A percentile compares a stretch with the other conserved stretches of the same genome.
Evolutionary conservation across 2,888 invertebrate species (phyloP).

Genomic region (Pteria penguin): DNA sequence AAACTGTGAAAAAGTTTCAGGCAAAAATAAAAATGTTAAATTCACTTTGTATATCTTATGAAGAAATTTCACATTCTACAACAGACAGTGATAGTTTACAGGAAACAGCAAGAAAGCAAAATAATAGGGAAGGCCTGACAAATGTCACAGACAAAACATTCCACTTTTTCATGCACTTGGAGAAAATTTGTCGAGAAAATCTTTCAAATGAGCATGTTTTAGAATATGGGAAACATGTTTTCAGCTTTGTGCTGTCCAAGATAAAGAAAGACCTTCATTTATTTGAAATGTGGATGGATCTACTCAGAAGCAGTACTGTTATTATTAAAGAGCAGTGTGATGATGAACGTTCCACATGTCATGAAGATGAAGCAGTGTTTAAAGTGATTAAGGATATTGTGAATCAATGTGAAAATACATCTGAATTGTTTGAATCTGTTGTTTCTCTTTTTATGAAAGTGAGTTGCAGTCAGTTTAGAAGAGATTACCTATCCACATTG

Average conservation of each 20-base stretch:
- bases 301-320: not conserved
- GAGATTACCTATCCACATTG: constrained; percentile 1
- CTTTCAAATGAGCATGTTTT: constrained; percentile 12
- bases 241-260: not conserved
- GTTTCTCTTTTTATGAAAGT: not conserved
- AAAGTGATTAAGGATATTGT: not conserved
- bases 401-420: not conserved
- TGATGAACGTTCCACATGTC: not conserved
- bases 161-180: constrained; percentile 18
- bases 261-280: constrained; percentile 5
- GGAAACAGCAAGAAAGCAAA: constrained; percentile 29
- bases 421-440: constrained; percentile 1
- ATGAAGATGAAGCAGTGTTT: not conserved
- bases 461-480: not conserved
- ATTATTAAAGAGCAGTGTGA: not conserved
- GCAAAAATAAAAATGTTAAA: constrained; percentile 15
- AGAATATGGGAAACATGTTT: constrained; percentile 1
- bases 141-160: constrained; percentile 29
- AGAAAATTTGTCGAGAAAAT: not conserved
- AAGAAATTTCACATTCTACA: not conserved
- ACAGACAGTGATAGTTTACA: not conserved
- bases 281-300: not conserved
- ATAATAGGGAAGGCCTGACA: constrained; percentile 10
- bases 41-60: constrained; percentile 17
- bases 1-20: not conserved